These are phyloP conservation scores for Hephaestus fuliginosus DNA, from an alignment of 2,797 vertebrate species.

Conservation along the genomic window DNA sequence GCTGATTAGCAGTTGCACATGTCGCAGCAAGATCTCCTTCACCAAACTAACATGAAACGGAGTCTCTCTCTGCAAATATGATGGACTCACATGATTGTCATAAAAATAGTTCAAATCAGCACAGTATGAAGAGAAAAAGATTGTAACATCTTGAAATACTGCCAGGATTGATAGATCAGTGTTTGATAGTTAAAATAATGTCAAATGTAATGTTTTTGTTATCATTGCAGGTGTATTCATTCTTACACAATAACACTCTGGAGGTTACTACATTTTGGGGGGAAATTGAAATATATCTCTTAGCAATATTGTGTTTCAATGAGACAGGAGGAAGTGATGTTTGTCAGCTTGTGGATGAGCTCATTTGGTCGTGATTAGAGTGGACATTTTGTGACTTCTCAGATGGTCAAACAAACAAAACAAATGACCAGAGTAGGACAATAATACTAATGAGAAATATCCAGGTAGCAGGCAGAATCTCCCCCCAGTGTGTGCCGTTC, in stretches of 20 bases:
- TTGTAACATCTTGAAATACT: slow-evolving; percentile 53
- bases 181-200: neutral
- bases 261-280: slow-evolving; percentile 10
- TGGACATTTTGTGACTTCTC: neutral
- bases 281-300: neutral
- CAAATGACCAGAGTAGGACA: neutral
- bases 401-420: neutral
- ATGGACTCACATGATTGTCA: slow-evolving; percentile 22
- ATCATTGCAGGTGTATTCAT: slow-evolving; percentile 4
- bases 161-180: slow-evolving; percentile 26
- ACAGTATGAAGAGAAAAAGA: slow-evolving; percentile 13
- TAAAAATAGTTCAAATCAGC: slow-evolving; percentile 5
- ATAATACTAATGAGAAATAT: slow-evolving; percentile 29
- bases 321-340: neutral
- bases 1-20: slow-evolving; percentile 33
- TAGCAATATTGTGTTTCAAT: neutral
- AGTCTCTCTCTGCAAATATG: slow-evolving; percentile 17
- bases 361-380: slow-evolving; percentile 8
- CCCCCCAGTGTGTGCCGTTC: slow-evolving; percentile 6
- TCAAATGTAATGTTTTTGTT: slow-evolving; percentile 9
- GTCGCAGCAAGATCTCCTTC: slow-evolving; percentile 2
- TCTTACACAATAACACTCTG: neutral
- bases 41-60: slow-evolving; percentile 5
- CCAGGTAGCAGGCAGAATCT: neutral
- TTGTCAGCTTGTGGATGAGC: slow-evolving; percentile 2